These are phyloP conservation scores for Chascanopsetta lugubris DNA, from an alignment of 2,113 vertebrate species.

Conservation along the genomic window DNA sequence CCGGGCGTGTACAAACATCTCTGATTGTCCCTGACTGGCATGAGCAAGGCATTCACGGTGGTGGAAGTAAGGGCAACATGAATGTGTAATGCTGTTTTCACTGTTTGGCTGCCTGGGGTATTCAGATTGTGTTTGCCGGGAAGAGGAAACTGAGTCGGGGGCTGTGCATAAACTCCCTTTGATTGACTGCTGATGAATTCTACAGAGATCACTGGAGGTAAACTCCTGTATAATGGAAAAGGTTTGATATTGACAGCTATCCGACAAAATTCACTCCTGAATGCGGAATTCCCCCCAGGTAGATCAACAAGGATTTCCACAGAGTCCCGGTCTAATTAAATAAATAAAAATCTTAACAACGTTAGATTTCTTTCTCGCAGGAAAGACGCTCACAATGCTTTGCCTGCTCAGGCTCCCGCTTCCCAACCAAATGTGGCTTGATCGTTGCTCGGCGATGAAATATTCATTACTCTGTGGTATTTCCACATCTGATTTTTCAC, in stretches of 20 bases:
- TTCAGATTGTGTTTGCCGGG: slow-evolving; percentile 71
- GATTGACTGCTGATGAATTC: slow-evolving; percentile 76
- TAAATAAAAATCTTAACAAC: slow-evolving; percentile 65
- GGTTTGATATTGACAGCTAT: slow-evolving; percentile 74
- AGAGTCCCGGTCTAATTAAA: slow-evolving; percentile 64
- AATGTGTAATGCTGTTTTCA: slow-evolving; percentile 62
- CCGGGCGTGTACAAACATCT: slow-evolving; percentile 27
- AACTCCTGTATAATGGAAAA: slow-evolving; percentile 72
- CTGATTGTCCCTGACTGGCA: slow-evolving; percentile 55
- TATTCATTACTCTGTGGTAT: slow-evolving; percentile 72
- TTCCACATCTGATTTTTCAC: slow-evolving; percentile 59
- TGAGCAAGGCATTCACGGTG: slow-evolving; percentile 51
- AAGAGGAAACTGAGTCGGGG: slow-evolving; percentile 65
- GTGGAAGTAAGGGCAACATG: slow-evolving; percentile 55
- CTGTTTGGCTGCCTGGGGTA: slow-evolving; percentile 55
- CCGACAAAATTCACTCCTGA: slow-evolving; percentile 56
- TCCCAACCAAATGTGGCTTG: slow-evolving; percentile 42
- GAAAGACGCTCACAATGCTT: slow-evolving; percentile 16
- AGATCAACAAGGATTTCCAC: slow-evolving; percentile 67
- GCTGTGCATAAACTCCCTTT: slow-evolving; percentile 73
- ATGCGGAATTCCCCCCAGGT: slow-evolving; percentile 67
- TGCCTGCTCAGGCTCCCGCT: not conserved
- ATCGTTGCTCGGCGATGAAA: slow-evolving; percentile 66
- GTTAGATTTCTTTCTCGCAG: slow-evolving; percentile 55
- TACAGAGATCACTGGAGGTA: slow-evolving; percentile 75